Conservation (phyloP, 2,888 invertebrate genomes). For the Exephanes ischioxanthus region DNA sequence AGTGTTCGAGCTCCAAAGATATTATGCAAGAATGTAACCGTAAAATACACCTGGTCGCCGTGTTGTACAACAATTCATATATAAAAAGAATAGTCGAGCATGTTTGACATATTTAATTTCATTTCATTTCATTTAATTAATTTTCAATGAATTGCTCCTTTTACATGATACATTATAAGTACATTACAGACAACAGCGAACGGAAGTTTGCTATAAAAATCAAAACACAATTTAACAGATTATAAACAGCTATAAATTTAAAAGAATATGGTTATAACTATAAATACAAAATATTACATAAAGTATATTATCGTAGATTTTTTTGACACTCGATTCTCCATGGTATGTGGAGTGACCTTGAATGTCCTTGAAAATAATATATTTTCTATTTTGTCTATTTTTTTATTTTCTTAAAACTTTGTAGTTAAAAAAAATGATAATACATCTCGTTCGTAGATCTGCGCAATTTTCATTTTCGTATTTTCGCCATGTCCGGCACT, state of each 20-base stretch:
- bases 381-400: neutral
- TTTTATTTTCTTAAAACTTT: neutral
- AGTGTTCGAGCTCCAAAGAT: neutral
- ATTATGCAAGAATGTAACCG: neutral
- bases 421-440: slow-evolving; percentile 21
- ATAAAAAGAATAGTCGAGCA: neutral
- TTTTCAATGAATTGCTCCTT: too few relatives aligned
- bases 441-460: slow-evolving; percentile 43
- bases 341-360: neutral
- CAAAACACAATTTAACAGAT: too few relatives aligned
- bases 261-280: too few relatives aligned
- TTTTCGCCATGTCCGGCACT: slow-evolving; percentile 24
- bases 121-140: too few relatives aligned
- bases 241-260: too few relatives aligned
- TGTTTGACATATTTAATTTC: neutral
- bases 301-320: too few relatives aligned
- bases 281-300: too few relatives aligned
- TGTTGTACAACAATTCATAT: too few relatives aligned
- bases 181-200: too few relatives aligned
- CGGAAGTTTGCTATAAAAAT: too few relatives aligned
- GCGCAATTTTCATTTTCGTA: slow-evolving; percentile 66
- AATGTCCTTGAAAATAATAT: neutral
- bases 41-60: neutral
- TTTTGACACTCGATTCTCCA: neutral
- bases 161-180: too few relatives aligned